Percentiles rank a stretch among this genome's conserved stretches.
phyloP scores from a whole-genome alignment of 2,113 vertebrate species.

The Cyprinodon tularosa region DNA sequence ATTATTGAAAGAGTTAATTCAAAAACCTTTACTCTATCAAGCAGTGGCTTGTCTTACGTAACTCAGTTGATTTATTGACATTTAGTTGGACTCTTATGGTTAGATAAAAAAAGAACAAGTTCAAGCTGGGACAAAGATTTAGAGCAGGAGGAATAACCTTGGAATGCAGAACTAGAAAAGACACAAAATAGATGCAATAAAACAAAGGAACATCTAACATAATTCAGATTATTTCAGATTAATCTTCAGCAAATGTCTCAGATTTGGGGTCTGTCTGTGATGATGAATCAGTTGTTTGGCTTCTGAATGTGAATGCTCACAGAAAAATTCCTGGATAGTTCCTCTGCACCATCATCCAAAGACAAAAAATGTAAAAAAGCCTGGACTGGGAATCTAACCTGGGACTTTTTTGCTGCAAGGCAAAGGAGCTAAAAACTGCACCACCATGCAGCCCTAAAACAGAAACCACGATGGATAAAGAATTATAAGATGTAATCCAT shows the following conservation, averaged over 20 bases:
- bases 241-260: neutral
- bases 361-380: too few relatives aligned
- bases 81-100: neutral
- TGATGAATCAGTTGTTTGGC: too few relatives aligned
- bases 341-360: too few relatives aligned
- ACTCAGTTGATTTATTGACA: neutral
- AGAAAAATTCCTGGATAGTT: too few relatives aligned
- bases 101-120: neutral
- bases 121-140: neutral
- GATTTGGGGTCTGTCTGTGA: too few relatives aligned
- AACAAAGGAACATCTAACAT: neutral
- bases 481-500: too few relatives aligned
- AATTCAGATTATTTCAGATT: neutral
- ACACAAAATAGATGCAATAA: neutral
- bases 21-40: neutral
- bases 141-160: neutral
- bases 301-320: too few relatives aligned
- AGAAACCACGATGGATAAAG: too few relatives aligned
- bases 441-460: too few relatives aligned
- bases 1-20: neutral
- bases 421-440: too few relatives aligned
- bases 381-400: too few relatives aligned
- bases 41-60: neutral
- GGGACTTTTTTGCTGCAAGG: too few relatives aligned
- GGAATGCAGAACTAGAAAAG: neutral